Evolutionary conservation across 2,888 invertebrate genomes (phyloP).

Genomic region (Laspeyria flexula): DNA sequence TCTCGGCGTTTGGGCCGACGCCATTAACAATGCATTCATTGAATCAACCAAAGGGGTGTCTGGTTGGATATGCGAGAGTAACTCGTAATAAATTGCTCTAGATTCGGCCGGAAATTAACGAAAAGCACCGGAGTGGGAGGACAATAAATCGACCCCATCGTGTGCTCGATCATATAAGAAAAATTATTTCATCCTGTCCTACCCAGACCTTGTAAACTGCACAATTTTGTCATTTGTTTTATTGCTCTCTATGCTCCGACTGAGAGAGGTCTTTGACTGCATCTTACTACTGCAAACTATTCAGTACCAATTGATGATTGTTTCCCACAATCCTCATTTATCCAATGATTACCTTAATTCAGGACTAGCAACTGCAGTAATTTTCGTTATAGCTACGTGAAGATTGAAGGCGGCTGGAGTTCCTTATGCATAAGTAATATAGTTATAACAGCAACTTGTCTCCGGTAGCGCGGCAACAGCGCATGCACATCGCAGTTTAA

Average conservation of each 20-base stretch:
- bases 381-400: no score
- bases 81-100: constrained; percentile 64
- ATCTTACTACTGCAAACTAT: constrained; percentile 11
- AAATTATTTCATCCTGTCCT: constrained; percentile 73
- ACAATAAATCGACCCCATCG: constrained; percentile 62
- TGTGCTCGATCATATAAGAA: constrained; percentile 60
- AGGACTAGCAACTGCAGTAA: no score
- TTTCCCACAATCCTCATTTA: no score
- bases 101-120: constrained; percentile 69
- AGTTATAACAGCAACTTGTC: constrained; percentile 30
- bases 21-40: constrained; percentile 57
- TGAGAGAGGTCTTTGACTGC: constrained; percentile 13
- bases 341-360: no score
- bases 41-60: constrained; percentile 53
- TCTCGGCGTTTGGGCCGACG: constrained; percentile 42
- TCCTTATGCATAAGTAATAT: constrained; percentile 4
- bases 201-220: constrained; percentile 48
- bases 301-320: background rate
- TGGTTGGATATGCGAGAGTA: constrained; percentile 53
- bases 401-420: no score
- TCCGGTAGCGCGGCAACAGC: background rate
- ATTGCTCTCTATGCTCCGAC: constrained; percentile 31
- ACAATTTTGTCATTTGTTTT: constrained; percentile 67
- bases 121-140: constrained; percentile 66
- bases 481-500: constrained; percentile 34